Evolutionary conservation across 92 coral and sea anemone species (phyloP).

Genomic region (Heteractis magnifica): DNA sequence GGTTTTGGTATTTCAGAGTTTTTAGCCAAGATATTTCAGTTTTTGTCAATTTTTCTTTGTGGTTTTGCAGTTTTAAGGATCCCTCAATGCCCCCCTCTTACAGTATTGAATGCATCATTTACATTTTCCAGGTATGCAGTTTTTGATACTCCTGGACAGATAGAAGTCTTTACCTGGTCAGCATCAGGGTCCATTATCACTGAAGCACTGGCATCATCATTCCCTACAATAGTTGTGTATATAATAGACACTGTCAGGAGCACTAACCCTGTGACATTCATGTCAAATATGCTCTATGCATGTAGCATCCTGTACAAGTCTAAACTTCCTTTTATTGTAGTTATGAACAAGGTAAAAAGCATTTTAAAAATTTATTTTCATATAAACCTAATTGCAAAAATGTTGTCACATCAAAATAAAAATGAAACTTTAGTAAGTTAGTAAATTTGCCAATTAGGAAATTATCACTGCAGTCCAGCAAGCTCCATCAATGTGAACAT

Average conservation of each 20-base stretch:
- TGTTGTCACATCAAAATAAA: neutral
- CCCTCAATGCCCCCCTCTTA: no score
- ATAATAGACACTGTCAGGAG: slow-evolving; percentile 91
- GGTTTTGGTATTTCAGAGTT: no score
- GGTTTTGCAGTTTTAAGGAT: no score
- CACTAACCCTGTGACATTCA: slow-evolving; percentile 90
- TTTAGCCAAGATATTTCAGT: no score
- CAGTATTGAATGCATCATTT: neutral
- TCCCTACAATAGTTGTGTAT: slow-evolving; percentile 90
- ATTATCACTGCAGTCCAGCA: no score
- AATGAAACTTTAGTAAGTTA: neutral
- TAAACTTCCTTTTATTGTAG: slow-evolving; percentile 81
- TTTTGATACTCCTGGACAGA: slow-evolving; percentile 98
- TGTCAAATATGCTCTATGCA: slow-evolving; percentile 99
- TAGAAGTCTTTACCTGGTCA: slow-evolving; percentile 98
- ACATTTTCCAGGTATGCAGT: slow-evolving; percentile 70
- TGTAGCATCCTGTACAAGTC: slow-evolving; percentile 96
- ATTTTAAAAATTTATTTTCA: neutral
- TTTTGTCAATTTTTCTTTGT: no score
- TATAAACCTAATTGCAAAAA: no score
- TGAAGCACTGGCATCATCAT: slow-evolving; percentile 90
- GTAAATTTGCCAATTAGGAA: no score
- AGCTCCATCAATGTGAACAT: no score
- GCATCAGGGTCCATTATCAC: slow-evolving; percentile 96
- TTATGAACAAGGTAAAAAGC: slow-evolving; percentile 68